A percentile compares a stretch with the other conserved stretches of the same genome.
Evolutionary conservation across 2,113 vertebrate species (phyloP).

Genomic region (Callipepla squamata): DNA sequence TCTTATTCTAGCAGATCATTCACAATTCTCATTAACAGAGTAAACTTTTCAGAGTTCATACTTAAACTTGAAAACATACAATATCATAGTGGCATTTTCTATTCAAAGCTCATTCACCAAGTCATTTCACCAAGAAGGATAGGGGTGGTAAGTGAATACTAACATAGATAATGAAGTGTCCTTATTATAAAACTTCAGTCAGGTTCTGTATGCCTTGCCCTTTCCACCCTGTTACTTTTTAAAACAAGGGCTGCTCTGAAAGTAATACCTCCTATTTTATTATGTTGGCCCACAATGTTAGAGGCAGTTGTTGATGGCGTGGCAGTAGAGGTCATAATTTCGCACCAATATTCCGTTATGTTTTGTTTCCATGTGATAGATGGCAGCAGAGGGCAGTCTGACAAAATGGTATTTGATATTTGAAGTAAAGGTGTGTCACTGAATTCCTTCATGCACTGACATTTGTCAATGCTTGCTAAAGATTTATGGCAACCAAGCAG

Average conservation of each 20-base stretch:
- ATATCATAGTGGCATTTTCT: neutral
- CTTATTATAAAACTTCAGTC: neutral
- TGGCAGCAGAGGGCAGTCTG: neutral
- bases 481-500: too few relatives aligned
- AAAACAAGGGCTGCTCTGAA: neutral
- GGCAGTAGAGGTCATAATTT: neutral
- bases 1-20: neutral
- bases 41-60: neutral
- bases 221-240: neutral
- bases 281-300: neutral
- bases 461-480: too few relatives aligned
- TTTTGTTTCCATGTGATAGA: neutral
- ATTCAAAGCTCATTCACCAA: neutral
- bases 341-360: neutral
- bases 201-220: neutral
- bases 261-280: neutral
- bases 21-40: neutral
- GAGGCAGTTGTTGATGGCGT: too few relatives aligned
- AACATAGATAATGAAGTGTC: neutral
- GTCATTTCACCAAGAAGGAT: neutral
- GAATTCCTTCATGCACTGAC: too few relatives aligned
- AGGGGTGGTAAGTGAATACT: neutral
- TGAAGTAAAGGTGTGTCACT: too few relatives aligned
- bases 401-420: too few relatives aligned
- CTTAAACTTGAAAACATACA: neutral